A percentile compares a stretch with the other conserved stretches of the same genome.
Evolutionary conservation across 1,140 invertebrate species (phyloP).

Genomic region (Phortica variegata): DNA sequence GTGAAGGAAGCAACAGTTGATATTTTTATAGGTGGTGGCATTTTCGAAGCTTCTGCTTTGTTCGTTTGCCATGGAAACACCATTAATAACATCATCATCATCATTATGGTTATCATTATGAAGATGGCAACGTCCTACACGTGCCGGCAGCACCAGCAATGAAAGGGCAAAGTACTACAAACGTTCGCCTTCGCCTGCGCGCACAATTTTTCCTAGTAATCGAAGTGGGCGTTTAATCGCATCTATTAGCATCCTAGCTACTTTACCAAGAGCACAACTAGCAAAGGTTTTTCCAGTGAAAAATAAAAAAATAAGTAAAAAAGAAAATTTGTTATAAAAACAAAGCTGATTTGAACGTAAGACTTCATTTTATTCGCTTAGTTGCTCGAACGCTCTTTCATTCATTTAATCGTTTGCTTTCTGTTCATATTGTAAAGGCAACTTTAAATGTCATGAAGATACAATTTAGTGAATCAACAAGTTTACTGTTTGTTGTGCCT

Average conservation of each 20-base stretch:
- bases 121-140: constrained; percentile 29
- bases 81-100: too few species aligned
- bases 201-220: constrained; percentile 18
- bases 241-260: constrained; percentile 26
- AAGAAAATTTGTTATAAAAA: too few species aligned
- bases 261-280: background rate
- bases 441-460: too few species aligned
- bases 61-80: constrained; percentile 15
- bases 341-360: too few species aligned
- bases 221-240: constrained; percentile 48
- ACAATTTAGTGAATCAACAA: too few species aligned
- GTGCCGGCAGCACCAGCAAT: constrained; percentile 10
- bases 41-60: background rate
- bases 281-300: constrained; percentile 14
- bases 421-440: too few species aligned
- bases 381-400: too few species aligned
- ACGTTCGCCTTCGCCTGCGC: too few species aligned
- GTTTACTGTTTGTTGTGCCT: too few species aligned
- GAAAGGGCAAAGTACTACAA: constrained; percentile 41
- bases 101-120: too few species aligned
- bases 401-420: too few species aligned
- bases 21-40: constrained; percentile 1
- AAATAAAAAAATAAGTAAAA: constrained; percentile 21
- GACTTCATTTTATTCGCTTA: too few species aligned
- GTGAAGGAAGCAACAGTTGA: constrained; percentile 7